Base-by-base conservation (phyloP, 2,113 vertebrate species). In the Daubentonia madagascariensis region DNA sequence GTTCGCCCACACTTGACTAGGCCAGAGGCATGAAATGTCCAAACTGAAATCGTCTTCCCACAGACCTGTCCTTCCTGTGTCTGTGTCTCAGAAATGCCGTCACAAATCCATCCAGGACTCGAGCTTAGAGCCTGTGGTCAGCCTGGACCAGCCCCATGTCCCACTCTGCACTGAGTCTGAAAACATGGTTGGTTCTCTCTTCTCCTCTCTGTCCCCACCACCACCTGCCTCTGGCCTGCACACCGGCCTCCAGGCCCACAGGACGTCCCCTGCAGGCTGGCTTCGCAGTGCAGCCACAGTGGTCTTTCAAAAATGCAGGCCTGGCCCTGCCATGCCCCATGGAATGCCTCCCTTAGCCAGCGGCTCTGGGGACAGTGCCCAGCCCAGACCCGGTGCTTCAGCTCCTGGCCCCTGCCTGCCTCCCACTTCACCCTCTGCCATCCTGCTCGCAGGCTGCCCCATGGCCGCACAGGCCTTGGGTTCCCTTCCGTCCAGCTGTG, bases 271-370 rank as follows among this genome's bases (percentile, higher is more conserved):
- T 90, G 68, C 45, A 18, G 1, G 11, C 40, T 45, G 30, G 65
- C 65, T 65, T 43, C 22, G 0, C 0, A 20, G 14, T 28, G 37
- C 57, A 43, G 57, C 76, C 94, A 37, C 9, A 28, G 50, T 16
- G 22, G 37, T 20, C 96, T 83, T 70, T 91, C 28, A 40, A 54
- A 48, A 81, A 68, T 2, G 0, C 32, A 23, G 22, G 17, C 13
- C 37, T 40, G 8, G 45, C 40, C 75, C 75, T 16, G 25, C 30
- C 40, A 12, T 0, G 16, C 40, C 32, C 25, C 2, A 1, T 11
- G 5, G 0, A 25, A 37, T 35, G 65, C 22, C 43, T 61, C 84
- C 35, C 13, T 3, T 0, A 0, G 14, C 30, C 25, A 3, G 7
- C 12, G 37, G 11, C 59, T 48, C 23, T 50, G 8, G 1, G 20